Conservation (phyloP, 2,888 invertebrate species). For the Coelinius sp. region DNA sequence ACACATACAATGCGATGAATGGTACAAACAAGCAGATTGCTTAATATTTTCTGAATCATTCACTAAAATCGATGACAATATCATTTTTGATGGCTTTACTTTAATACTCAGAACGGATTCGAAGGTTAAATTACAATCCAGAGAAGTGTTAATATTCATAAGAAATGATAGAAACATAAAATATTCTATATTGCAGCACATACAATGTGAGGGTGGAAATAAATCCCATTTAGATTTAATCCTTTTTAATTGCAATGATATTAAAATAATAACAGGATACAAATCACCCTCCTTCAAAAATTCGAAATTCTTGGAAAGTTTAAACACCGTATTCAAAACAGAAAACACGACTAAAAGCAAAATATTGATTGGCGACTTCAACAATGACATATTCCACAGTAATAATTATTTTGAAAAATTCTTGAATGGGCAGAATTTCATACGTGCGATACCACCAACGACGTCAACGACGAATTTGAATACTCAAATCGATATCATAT, state of each 20-base stretch:
- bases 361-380: constrained; percentile 25
- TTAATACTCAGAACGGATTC: constrained; percentile 24
- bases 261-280: constrained; percentile 37
- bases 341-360: neutral
- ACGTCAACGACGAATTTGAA: constrained; percentile 38
- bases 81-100: constrained; percentile 7
- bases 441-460: constrained; percentile 26
- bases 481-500: constrained; percentile 41
- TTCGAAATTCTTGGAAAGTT: constrained; percentile 2
- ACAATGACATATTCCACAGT: constrained; percentile 15
- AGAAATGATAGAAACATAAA: neutral
- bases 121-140: neutral
- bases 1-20: neutral
- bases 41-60: too few relatives aligned
- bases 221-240: constrained; percentile 30
- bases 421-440: constrained; percentile 26
- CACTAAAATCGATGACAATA: neutral
- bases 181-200: neutral
- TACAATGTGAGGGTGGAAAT: neutral
- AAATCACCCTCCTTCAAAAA: constrained; percentile 34
- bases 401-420: constrained; percentile 26
- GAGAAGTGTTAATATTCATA: neutral
- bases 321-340: constrained; percentile 9
- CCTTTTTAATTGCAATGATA: neutral
- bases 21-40: neutral